Evolutionary conservation across 2,113 vertebrate species (phyloP), one percentile per base, ranked within the genome.

Genomic region (Thymallus thymallus): DNA sequence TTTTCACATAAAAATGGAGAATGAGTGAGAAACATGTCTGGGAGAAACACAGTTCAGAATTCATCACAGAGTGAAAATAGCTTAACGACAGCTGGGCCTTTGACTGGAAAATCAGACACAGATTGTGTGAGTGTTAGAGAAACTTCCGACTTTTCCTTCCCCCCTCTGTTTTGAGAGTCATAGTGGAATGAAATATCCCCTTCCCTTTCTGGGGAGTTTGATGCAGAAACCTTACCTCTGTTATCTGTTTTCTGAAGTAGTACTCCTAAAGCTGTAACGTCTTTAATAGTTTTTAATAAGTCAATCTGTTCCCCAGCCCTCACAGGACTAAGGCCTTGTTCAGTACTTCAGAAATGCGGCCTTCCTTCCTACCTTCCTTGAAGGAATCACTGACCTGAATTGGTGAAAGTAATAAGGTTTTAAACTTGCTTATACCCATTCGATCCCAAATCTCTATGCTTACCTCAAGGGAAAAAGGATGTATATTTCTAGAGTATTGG

Each of bases 1-100:
- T 61, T 61, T 61, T 61, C 23, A 7, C 20, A 22, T 61, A 24
- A 18, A 51, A 64, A 66, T 72, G 72, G 72, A 75, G 82, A 82
- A 55, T 30, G 60, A 68, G 77, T 41, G 77, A 86, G 65, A 58
- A 76, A 30, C 32, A 56, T 48, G 78, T 79, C 78, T 85, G 75
- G 2, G 73, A 79, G 77, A 2, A 66, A 32, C 63, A 18, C 29
- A 9, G 24, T 66, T 66, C 48, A 60, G 20, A 23, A 60, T 68
- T 72, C 71, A 68, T 80, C 73, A 78, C 74, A 83, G 64, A 69
- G 74, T 69, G 55, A 45, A 76, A 78, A 41, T 72, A 16, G 30
- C 72, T 81, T 3, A 60, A 64, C 64, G 73, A 76, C 85, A 88
- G 84, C 86, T 89, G 87, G 12, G 79, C 24, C 67, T 84, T 73